phyloP scores from a whole-genome alignment of 2,797 vertebrate genomes.

The Ammospiza maritima region DNA sequence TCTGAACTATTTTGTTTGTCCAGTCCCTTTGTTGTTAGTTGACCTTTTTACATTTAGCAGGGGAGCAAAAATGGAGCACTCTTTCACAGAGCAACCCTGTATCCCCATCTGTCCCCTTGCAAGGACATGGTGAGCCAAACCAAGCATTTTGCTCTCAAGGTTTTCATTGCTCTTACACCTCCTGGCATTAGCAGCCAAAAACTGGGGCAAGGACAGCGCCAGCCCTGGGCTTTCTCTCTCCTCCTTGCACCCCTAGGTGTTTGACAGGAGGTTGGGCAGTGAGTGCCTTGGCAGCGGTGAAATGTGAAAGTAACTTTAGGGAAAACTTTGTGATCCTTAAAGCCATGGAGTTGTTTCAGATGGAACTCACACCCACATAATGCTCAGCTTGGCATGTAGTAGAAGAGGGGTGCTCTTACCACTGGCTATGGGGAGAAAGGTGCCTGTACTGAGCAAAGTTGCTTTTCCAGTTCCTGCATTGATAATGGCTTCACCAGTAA shows the following conservation, averaged over 20 bases:
- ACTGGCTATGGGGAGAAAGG: no score
- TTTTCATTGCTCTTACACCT: background rate
- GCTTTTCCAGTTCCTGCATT: background rate
- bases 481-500: background rate
- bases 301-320: background rate
- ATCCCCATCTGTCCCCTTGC: background rate
- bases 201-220: fast-evolving
- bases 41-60: background rate
- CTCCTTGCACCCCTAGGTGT: background rate
- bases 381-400: fast-evolving
- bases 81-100: background rate
- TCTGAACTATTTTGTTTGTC: background rate
- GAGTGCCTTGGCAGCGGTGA: background rate
- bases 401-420: background rate
- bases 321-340: background rate
- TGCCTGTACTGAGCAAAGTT: background rate
- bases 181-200: background rate
- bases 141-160: background rate
- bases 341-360: background rate
- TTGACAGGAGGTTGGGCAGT: background rate
- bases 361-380: background rate
- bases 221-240: background rate
- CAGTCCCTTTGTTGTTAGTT: background rate
- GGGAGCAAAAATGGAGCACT: background rate
- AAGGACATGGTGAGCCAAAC: fast-evolving